These are phyloP conservation scores for Drosophila fuyamai DNA, from an alignment of 1,140 invertebrate species.

Conservation along the genomic window DNA sequence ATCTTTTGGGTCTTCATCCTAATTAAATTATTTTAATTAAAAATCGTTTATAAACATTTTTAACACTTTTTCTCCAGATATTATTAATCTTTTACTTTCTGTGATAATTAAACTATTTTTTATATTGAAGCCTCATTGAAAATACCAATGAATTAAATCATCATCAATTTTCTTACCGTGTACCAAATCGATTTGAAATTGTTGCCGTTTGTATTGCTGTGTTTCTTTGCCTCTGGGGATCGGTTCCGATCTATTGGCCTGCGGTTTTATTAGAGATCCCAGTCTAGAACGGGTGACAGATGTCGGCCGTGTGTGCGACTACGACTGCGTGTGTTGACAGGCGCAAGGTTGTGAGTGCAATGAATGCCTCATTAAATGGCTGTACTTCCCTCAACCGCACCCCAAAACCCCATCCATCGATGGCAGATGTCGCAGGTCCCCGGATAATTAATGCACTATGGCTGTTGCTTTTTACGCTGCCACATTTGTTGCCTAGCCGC, in stretches of 20 bases:
- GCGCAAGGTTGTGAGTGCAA: slow-evolving; percentile 78
- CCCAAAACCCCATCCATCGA: slow-evolving; percentile 10
- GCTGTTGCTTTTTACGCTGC: slow-evolving; percentile 79
- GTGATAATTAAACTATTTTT: too few species aligned
- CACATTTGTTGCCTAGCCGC: slow-evolving; percentile 50
- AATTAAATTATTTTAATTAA: too few species aligned
- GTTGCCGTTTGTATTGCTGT: slow-evolving; percentile 24
- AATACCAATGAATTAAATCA: too few species aligned
- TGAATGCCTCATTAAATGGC: slow-evolving; percentile 80
- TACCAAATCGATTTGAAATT: slow-evolving; percentile 59
- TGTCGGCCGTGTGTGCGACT: slow-evolving; percentile 61
- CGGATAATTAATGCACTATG: slow-evolving; percentile 79
- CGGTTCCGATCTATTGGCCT: slow-evolving; percentile 30
- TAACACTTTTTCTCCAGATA: too few species aligned
- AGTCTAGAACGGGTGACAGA: slow-evolving; percentile 70
- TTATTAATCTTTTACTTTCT: too few species aligned
- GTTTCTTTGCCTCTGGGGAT: slow-evolving; percentile 22
- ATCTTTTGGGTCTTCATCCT: too few species aligned
- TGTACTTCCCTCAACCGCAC: slow-evolving; percentile 13
- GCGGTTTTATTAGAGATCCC: slow-evolving; percentile 52
- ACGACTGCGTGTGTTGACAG: slow-evolving; percentile 60
- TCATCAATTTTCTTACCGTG: slow-evolving; percentile 10
- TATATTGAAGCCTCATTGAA: too few species aligned
- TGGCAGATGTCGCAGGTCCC: slow-evolving; percentile 73
- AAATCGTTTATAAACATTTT: too few species aligned